These are phyloP conservation scores for Nasonovia ribisnigri DNA, from an alignment of 2,888 invertebrate species.

Conservation along the genomic window DNA sequence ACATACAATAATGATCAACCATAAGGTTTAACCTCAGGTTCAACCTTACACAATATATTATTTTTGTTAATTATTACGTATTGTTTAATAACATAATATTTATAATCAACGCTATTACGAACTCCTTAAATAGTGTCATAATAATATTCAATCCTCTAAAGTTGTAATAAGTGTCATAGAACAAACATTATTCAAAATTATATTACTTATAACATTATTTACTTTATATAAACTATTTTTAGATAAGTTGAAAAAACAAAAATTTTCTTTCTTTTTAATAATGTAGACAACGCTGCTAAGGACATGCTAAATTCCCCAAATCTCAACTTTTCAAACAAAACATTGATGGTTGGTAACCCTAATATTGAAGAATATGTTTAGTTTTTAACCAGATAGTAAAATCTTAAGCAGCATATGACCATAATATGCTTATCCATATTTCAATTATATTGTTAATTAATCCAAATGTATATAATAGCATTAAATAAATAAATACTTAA, in stretches of 20 bases:
- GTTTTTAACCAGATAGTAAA: not conserved
- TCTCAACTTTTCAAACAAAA: not conserved
- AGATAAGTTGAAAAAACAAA: not conserved
- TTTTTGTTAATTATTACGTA: too few relatives aligned
- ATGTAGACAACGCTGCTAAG: not conserved
- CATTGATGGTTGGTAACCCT: not conserved
- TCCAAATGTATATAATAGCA: not conserved
- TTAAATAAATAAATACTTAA: too few relatives aligned
- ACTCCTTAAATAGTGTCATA: not conserved
- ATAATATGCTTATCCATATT: not conserved
- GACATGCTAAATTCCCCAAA: not conserved
- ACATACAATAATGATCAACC: too few relatives aligned
- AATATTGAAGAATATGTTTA: not conserved
- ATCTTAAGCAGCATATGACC: not conserved
- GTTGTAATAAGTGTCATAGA: not conserved
- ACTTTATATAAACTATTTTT: not conserved
- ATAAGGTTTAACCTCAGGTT: too few relatives aligned
- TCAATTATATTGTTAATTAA: constrained; percentile 3
- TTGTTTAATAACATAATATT: too few relatives aligned
- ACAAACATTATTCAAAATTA: not conserved
- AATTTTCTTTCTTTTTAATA: not conserved
- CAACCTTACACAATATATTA: too few relatives aligned
- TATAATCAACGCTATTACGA: not conserved
- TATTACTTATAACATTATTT: not conserved
- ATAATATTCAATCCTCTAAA: not conserved